Conservation (phyloP, 1,140 invertebrate genomes). For the Sarcophaga peregrina region DNA sequence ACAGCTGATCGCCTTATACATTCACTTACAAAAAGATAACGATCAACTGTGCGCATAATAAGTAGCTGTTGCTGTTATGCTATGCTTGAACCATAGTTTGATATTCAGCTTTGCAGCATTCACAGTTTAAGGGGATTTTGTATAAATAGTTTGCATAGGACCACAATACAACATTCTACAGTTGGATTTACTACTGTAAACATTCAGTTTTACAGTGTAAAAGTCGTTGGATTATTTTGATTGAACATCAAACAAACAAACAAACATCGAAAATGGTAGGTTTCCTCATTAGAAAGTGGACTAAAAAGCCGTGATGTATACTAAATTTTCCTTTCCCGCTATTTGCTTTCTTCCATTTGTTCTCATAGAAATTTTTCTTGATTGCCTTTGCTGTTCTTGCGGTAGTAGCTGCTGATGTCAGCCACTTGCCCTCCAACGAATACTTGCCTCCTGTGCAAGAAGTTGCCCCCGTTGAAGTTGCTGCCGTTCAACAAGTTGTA, state of each 20-base stretch:
- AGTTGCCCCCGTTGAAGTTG: slow-evolving; percentile 47
- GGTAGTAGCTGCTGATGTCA: slow-evolving; percentile 61
- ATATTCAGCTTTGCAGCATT: not conserved
- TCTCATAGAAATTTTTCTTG: slow-evolving; percentile 62
- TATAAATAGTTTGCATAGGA: slow-evolving; percentile 31
- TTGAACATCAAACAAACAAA: slow-evolving; percentile 31
- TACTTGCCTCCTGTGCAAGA: slow-evolving; percentile 53
- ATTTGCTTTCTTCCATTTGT: slow-evolving; percentile 36
- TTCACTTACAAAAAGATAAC: no score
- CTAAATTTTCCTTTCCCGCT: slow-evolving; percentile 31
- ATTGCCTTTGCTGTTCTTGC: slow-evolving; percentile 57
- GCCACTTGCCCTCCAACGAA: slow-evolving; percentile 58
- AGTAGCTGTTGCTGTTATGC: not conserved
- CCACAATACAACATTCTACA: slow-evolving; percentile 56
- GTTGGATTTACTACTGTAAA: slow-evolving; percentile 62
- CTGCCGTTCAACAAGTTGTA: slow-evolving; percentile 47
- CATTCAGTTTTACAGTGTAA: slow-evolving; percentile 48
- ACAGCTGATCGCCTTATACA: not conserved
- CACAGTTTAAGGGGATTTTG: not conserved
- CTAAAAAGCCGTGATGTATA: slow-evolving; percentile 23
- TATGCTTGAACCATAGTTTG: not conserved
- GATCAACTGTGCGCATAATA: not conserved
- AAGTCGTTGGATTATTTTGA: slow-evolving; percentile 51
- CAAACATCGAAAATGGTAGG: slow-evolving; percentile 61
- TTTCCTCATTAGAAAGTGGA: slow-evolving; percentile 27